These are phyloP conservation scores for Liposcelis brunnea DNA, from an alignment of 2,888 invertebrate species.

Conservation along the genomic window DNA sequence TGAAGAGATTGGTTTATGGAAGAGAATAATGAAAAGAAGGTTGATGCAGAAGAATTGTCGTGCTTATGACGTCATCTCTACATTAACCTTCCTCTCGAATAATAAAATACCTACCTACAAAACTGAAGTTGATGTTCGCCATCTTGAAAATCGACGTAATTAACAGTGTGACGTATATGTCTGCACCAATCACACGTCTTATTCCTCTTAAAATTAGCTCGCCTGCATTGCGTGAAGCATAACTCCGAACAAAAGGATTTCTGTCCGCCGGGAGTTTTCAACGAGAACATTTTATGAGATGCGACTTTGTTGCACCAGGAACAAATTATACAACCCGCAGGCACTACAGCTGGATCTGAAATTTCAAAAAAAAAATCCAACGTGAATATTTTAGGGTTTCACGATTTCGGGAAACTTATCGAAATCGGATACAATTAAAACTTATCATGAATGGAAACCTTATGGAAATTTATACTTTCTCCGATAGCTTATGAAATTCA, in stretches of 20 bases:
- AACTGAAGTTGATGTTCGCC: slow-evolving; percentile 83
- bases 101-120: slow-evolving; percentile 24
- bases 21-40: background rate
- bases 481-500: no score
- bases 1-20: background rate
- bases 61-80: background rate
- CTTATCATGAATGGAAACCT: no score
- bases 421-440: no score
- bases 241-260: slow-evolving; percentile 64
- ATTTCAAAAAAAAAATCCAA: no score
- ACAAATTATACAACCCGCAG: slow-evolving; percentile 25
- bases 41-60: background rate
- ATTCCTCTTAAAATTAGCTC: slow-evolving; percentile 78
- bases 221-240: slow-evolving; percentile 75
- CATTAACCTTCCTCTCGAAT: background rate
- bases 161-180: slow-evolving; percentile 75
- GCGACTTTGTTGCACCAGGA: slow-evolving; percentile 53
- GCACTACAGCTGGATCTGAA: no score
- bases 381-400: no score
- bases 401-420: no score
- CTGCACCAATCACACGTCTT: slow-evolving; percentile 90
- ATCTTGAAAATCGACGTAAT: slow-evolving; percentile 82
- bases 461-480: no score
- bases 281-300: slow-evolving; percentile 17
- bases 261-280: slow-evolving; percentile 25